Conservation (phyloP, 2,888 invertebrate species). For the Ormyrus nitidulus region DNA sequence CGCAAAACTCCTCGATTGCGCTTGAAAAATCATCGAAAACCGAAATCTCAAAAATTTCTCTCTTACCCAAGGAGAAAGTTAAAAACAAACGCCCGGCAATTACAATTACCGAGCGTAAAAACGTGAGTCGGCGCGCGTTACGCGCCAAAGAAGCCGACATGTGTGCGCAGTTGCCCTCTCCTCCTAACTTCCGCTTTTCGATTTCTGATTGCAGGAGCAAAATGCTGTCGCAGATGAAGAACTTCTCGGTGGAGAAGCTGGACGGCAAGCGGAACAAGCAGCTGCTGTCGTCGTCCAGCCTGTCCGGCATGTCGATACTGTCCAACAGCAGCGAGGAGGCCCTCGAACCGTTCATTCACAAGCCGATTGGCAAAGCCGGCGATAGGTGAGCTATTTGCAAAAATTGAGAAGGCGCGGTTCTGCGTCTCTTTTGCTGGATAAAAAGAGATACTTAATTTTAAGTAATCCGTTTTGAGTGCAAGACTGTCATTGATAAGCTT, state of each 20-base stretch:
- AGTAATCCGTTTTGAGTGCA: background rate
- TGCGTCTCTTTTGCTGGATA: background rate
- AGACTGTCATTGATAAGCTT: background rate
- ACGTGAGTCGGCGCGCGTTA: too few species aligned
- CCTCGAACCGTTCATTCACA: slow-evolving; percentile 71
- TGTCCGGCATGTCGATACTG: slow-evolving; percentile 73
- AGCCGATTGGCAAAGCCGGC: slow-evolving; percentile 65
- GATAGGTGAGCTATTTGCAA: slow-evolving; percentile 63
- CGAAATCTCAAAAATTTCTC: too few species aligned
- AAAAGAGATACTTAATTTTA: background rate
- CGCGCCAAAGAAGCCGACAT: too few species aligned
- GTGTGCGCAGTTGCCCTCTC: too few species aligned
- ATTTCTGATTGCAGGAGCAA: slow-evolving; percentile 58
- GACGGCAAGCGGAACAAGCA: slow-evolving; percentile 72
- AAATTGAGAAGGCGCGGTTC: background rate
- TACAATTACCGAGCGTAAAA: too few species aligned
- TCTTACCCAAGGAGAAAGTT: too few species aligned
- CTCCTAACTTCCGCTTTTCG: too few species aligned
- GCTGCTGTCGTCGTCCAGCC: slow-evolving; percentile 73
- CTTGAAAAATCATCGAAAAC: too few species aligned
- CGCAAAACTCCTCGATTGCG: too few species aligned
- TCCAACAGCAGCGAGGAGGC: slow-evolving; percentile 74
- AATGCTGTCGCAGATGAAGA: slow-evolving; percentile 69
- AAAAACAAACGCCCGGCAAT: too few species aligned
- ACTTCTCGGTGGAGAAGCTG: slow-evolving; percentile 63